phyloP scores from a whole-genome alignment of 2,113 vertebrate genomes.

The Melierax canorus region DNA sequence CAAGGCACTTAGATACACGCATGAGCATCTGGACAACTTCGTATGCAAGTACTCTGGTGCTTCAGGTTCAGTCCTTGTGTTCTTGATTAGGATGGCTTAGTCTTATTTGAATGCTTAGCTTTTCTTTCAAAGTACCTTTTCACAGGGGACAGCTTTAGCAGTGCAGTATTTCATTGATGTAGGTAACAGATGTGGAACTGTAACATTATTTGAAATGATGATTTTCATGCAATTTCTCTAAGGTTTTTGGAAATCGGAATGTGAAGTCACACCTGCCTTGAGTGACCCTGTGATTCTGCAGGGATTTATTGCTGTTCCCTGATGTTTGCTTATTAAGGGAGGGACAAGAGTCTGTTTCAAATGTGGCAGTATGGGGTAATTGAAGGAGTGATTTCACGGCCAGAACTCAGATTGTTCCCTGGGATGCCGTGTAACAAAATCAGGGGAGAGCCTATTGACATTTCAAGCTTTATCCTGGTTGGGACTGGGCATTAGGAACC shows the following conservation, averaged over 20 bases:
- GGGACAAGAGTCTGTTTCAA: background rate
- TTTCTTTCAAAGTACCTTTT: background rate
- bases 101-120: background rate
- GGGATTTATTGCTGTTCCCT: accelerated
- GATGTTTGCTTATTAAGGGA: background rate
- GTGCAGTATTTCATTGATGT: accelerated
- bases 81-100: background rate
- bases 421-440: background rate
- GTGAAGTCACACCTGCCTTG: background rate
- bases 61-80: background rate
- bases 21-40: accelerated
- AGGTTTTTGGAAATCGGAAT: accelerated
- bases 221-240: background rate
- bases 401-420: background rate
- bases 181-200: background rate
- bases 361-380: accelerated
- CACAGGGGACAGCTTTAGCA: background rate
- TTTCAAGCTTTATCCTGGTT: background rate
- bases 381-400: background rate
- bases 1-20: accelerated
- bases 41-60: background rate
- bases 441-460: background rate
- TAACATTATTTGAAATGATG: background rate
- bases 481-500: background rate
- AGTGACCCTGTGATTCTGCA: background rate